Evolutionary conservation across 2,888 invertebrate genomes (phyloP).

Genomic region (Caenorhabditis angaria): DNA sequence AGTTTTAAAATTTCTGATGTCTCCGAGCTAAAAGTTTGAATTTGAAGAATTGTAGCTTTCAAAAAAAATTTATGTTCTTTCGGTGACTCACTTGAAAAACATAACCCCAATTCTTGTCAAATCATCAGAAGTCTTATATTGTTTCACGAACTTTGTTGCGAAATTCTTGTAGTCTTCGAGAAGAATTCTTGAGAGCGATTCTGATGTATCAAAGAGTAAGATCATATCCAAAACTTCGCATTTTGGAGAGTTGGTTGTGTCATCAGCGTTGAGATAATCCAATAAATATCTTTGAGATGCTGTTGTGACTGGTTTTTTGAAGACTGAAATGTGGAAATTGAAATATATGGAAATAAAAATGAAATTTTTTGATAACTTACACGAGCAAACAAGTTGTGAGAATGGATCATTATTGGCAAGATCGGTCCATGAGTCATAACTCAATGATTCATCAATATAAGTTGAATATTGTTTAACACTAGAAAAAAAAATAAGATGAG

Average conservation of each 20-base stretch:
- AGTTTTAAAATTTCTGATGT: constrained; percentile 13
- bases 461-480: constrained; percentile 5
- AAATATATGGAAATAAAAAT: too few species aligned
- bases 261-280: constrained; percentile 1
- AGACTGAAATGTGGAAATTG: constrained; percentile 19
- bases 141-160: constrained; percentile 24
- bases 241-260: constrained; percentile 14
- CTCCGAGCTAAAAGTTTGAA: constrained; percentile 8
- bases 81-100: constrained; percentile 31
- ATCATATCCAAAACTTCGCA: constrained; percentile 40
- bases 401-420: constrained; percentile 26
- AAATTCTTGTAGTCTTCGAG: constrained; percentile 26
- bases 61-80: too few species aligned
- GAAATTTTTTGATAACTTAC: constrained; percentile 8
- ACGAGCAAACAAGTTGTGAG: constrained; percentile 19
- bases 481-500: neutral
- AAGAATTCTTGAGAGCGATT: constrained; percentile 34
- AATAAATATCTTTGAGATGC: neutral
- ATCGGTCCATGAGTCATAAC: constrained; percentile 25
- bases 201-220: constrained; percentile 36
- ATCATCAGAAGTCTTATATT: constrained; percentile 31
- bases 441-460: constrained; percentile 5
- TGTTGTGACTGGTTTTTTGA: constrained; percentile 4
- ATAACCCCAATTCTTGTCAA: constrained; percentile 31
- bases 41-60: too few species aligned